Evolutionary conservation across 2,888 invertebrate species (phyloP).

Genomic region (Pristionchus japonicus): DNA sequence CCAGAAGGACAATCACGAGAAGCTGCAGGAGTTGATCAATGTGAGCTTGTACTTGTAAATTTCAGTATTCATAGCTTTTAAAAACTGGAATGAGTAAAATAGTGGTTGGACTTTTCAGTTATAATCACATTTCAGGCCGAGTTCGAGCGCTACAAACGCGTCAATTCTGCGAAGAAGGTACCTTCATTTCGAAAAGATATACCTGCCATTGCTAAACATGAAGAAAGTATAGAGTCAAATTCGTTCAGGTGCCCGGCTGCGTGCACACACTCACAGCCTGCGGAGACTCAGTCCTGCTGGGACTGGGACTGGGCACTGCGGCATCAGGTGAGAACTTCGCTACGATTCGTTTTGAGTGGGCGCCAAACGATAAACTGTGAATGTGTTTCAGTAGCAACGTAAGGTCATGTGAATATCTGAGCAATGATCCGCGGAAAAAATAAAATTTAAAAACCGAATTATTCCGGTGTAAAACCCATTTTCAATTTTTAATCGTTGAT

Average conservation of each 20-base stretch:
- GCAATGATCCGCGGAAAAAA: no score
- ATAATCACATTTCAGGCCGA: conserved; percentile 71
- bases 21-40: conserved; percentile 73
- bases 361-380: no score
- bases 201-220: no score
- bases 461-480: no score
- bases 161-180: conserved; percentile 72
- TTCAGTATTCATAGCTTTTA: no score
- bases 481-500: neutral
- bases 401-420: no score
- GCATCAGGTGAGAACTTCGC: conserved; percentile 49
- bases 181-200: no score
- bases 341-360: neutral
- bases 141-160: conserved; percentile 69
- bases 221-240: no score
- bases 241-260: conserved; percentile 36
- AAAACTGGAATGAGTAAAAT: no score
- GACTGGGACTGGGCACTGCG: conserved; percentile 65
- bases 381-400: neutral
- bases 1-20: conserved; percentile 63
- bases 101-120: no score
- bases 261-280: conserved; percentile 65
- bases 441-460: no score
- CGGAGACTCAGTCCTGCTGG: conserved; percentile 71
- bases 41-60: conserved; percentile 51